phyloP scores from a whole-genome alignment of 1,140 invertebrate species.

The Aphaenogaster rudis region DNA sequence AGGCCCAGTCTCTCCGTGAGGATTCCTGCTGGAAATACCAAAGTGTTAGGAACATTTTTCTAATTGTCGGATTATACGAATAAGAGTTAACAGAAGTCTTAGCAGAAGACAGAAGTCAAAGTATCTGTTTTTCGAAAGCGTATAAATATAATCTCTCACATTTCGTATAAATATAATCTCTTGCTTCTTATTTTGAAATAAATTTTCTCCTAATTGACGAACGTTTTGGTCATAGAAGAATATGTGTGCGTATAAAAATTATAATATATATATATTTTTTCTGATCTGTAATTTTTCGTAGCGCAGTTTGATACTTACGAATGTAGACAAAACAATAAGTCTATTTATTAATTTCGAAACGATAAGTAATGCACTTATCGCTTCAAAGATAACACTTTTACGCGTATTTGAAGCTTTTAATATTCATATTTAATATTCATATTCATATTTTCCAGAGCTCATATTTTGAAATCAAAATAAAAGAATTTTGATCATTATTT shows the following conservation, averaged over 20 bases:
- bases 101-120: not conserved
- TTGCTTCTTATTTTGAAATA: constrained; percentile 3
- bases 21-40: constrained; percentile 66
- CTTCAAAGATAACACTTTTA: not conserved
- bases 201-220: not conserved
- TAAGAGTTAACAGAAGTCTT: not conserved
- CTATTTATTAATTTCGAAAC: not conserved
- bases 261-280: not conserved
- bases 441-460: not conserved
- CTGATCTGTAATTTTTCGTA: not conserved
- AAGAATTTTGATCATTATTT: not conserved
- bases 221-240: not conserved
- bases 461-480: not conserved
- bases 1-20: constrained; percentile 78
- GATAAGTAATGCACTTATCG: not conserved
- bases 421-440: not conserved
- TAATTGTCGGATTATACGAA: not conserved
- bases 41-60: not conserved
- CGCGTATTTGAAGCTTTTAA: not conserved
- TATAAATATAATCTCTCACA: not conserved
- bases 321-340: not conserved
- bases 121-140: not conserved
- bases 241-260: not conserved
- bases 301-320: not conserved
- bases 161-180: not conserved